Conservation (phyloP, 2,888 invertebrate genomes). For the Rhagium mordax region DNA sequence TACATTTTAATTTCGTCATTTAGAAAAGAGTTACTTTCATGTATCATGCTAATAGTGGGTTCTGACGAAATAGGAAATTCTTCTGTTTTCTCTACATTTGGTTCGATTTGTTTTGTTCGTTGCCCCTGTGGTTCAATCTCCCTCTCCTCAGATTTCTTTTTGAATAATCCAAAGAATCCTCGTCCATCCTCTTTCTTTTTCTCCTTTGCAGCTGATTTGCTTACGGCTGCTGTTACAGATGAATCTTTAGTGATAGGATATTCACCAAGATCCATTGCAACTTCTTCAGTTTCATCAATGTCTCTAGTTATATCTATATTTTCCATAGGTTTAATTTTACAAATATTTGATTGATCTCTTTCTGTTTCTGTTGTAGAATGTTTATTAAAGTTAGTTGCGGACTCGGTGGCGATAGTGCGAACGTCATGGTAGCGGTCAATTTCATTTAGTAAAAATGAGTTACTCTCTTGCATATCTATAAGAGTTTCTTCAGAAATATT, state of each 20-base stretch:
- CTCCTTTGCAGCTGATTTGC: background rate
- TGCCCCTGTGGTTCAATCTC: constrained; percentile 45
- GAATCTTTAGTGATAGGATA: no score
- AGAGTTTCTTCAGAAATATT: background rate
- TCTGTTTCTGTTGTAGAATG: background rate
- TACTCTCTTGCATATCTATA: constrained; percentile 49
- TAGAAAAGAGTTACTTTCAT: constrained; percentile 41
- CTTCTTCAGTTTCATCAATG: no score
- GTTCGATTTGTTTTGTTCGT: constrained; percentile 45
- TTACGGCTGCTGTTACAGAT: no score
- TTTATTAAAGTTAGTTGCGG: background rate
- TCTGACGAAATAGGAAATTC: constrained; percentile 19
- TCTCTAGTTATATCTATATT: no score
- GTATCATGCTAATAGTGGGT: constrained; percentile 33
- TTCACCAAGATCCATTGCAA: no score
- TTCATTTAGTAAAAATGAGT: constrained; percentile 53
- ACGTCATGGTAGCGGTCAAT: constrained; percentile 48
- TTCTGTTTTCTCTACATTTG: constrained; percentile 22
- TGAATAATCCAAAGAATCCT: constrained; percentile 53
- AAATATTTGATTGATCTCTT: no score
- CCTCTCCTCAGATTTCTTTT: constrained; percentile 40
- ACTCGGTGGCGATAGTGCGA: background rate
- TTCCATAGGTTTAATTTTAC: no score
- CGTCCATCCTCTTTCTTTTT: constrained; percentile 19
- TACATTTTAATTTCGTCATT: constrained; percentile 50